A percentile compares a stretch with the other conserved stretches of the same genome.
phyloP scores from a whole-genome alignment of 2,113 vertebrate genomes.

The Drymodes brunneopygia region DNA sequence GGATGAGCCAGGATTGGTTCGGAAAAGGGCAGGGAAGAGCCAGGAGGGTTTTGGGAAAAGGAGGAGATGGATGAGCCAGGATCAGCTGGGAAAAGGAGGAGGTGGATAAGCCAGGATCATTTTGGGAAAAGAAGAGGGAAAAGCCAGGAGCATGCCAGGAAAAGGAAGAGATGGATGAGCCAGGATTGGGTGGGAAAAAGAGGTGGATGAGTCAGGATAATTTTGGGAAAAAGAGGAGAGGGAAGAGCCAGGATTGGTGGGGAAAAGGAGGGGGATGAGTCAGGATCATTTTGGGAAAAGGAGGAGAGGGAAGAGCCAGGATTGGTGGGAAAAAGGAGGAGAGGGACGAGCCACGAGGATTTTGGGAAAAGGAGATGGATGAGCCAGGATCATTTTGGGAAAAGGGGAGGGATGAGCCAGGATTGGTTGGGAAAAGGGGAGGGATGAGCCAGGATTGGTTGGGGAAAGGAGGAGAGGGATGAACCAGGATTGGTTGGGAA shows the following conservation, averaged over 20 bases:
- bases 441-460: neutral
- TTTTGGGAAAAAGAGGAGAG: neutral
- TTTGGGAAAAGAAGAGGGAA: neutral
- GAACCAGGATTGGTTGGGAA: too few relatives aligned
- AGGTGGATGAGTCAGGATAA: neutral
- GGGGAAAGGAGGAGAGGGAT: neutral
- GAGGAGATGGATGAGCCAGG: neutral
- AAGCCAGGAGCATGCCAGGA: neutral
- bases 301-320: neutral
- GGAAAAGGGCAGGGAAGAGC: too few relatives aligned
- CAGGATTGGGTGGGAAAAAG: fast-evolving
- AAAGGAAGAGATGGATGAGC: neutral
- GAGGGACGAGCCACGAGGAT: too few relatives aligned
- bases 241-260: fast-evolving
- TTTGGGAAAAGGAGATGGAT: neutral
- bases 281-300: neutral
- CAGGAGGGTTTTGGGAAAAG: neutral
- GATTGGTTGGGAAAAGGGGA: neutral
- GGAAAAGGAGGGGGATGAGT: neutral
- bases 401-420: neutral
- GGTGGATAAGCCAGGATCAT: neutral
- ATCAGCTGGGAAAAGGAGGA: too few relatives aligned
- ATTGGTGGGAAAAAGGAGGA: neutral
- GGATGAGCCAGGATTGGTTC: too few relatives aligned
- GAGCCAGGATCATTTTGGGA: neutral